These are phyloP conservation scores for Oncorhynchus keta DNA, from an alignment of 2,113 vertebrate species.

Conservation along the genomic window DNA sequence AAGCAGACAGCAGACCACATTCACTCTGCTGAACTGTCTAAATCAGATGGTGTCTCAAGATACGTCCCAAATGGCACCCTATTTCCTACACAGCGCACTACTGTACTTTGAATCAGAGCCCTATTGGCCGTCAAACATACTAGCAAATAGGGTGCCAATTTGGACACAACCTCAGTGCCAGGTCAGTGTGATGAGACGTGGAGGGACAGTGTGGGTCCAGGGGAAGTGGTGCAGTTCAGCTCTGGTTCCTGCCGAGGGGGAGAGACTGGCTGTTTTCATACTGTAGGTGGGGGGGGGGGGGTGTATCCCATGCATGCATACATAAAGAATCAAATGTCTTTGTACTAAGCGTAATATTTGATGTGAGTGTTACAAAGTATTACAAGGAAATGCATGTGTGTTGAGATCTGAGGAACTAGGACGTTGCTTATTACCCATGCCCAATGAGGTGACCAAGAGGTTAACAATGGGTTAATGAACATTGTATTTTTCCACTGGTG, in stretches of 20 bases:
- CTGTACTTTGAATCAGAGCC: no score
- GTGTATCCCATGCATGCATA: not conserved
- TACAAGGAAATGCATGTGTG: conserved; percentile 4
- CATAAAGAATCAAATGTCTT: not conserved
- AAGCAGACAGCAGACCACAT: no score
- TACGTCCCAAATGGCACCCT: no score
- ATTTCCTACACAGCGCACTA: no score
- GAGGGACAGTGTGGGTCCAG: not conserved
- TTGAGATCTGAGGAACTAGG: not conserved
- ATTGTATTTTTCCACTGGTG: not conserved
- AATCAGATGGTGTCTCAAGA: no score
- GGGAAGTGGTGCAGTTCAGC: not conserved
- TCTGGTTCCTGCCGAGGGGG: not conserved
- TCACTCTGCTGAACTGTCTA: no score
- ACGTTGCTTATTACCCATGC: not conserved
- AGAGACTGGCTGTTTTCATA: not conserved
- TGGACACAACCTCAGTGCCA: no score
- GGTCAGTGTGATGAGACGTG: not conserved
- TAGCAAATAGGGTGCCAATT: no score
- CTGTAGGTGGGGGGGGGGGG: not conserved
- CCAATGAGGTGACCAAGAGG: conserved; percentile 1
- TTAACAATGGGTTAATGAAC: conserved; percentile 4
- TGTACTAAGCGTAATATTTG: not conserved
- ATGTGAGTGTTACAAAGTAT: not conserved
- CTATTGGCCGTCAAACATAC: no score